These are phyloP conservation scores for Gymnothorax javanicus DNA, from an alignment of 2,797 vertebrate species.

Conservation along the genomic window DNA sequence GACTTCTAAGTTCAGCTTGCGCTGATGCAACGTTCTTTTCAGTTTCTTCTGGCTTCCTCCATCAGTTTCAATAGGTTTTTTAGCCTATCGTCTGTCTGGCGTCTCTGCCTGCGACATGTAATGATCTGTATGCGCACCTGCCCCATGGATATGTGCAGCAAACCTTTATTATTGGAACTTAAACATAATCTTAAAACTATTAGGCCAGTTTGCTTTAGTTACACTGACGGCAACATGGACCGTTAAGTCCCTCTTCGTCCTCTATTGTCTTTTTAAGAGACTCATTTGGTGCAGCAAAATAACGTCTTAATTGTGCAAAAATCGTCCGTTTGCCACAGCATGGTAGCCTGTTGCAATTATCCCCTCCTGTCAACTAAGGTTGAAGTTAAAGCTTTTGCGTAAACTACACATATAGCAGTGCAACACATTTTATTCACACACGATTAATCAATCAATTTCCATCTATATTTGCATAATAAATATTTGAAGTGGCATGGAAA, in stretches of 20 bases:
- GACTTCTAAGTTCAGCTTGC: conserved; percentile 39
- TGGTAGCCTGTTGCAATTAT: not conserved
- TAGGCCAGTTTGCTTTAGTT: conserved; percentile 32
- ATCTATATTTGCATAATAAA: conserved; percentile 8
- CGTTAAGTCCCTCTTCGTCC: conserved; percentile 4
- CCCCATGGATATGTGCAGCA: not conserved
- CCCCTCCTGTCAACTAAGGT: conserved; percentile 11
- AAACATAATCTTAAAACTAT: conserved; percentile 51
- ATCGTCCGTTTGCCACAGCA: conserved; percentile 33
- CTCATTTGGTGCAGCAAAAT: not conserved
- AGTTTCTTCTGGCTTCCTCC: conserved; percentile 43
- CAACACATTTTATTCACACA: not conserved
- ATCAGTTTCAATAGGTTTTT: conserved; percentile 27
- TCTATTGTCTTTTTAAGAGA: not conserved
- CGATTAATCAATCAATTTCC: not conserved
- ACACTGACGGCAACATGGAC: too few species aligned
- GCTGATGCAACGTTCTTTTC: conserved; percentile 44
- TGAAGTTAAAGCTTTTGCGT: conserved; percentile 12
- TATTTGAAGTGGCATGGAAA: not conserved
- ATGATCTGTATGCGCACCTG: conserved; percentile 17
- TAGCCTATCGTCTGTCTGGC: conserved; percentile 13
- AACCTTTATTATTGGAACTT: conserved; percentile 40
- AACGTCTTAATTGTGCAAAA: conserved; percentile 34
- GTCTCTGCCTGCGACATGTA: not conserved
- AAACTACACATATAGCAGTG: conserved; percentile 14